Evolutionary conservation across 2,888 invertebrate genomes (phyloP).

Genomic region (Ophion costatus): DNA sequence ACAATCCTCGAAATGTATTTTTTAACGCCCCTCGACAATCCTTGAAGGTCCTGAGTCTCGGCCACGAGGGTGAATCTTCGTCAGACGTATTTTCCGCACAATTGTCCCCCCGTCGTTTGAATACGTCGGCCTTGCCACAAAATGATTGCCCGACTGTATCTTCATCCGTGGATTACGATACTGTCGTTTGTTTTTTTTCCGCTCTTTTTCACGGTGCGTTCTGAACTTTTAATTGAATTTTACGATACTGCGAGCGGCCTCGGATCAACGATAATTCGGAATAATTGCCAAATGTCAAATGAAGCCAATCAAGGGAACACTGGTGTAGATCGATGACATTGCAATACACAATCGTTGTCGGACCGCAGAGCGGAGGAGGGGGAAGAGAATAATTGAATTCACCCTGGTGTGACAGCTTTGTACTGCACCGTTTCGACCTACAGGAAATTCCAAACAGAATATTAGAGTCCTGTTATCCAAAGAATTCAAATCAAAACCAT

Average conservation of each 20-base stretch:
- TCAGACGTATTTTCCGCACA: too few species aligned
- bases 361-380: not conserved
- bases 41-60: too few species aligned
- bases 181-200: not conserved
- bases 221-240: slow-evolving; percentile 44
- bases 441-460: not conserved
- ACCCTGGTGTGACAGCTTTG: slow-evolving; percentile 26
- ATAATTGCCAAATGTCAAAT: slow-evolving; percentile 56
- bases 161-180: not conserved
- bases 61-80: too few species aligned
- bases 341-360: slow-evolving; percentile 28
- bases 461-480: not conserved
- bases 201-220: not conserved
- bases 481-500: too few species aligned
- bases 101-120: too few species aligned
- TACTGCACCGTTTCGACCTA: slow-evolving; percentile 14
- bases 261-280: slow-evolving; percentile 56
- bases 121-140: not conserved
- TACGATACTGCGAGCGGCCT: slow-evolving; percentile 19
- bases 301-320: slow-evolving; percentile 49
- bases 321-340: slow-evolving; percentile 32
- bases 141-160: slow-evolving; percentile 32
- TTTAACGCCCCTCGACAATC: too few species aligned
- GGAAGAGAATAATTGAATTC: slow-evolving; percentile 55
- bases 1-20: too few species aligned